These are phyloP conservation scores for Apantesis nais DNA, from an alignment of 2,888 invertebrate genomes.

Conservation along the genomic window DNA sequence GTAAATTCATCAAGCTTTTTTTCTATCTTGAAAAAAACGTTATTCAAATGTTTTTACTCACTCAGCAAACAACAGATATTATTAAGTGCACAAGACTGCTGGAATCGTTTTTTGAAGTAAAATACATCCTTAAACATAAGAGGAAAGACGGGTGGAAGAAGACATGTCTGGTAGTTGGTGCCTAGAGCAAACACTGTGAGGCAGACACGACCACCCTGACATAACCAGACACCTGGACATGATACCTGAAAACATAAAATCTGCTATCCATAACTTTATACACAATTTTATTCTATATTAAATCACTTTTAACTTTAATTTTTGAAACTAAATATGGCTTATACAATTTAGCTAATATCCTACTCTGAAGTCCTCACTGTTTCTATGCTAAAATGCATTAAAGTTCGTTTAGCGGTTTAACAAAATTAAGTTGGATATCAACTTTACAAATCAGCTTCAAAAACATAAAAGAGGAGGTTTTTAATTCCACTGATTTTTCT, in stretches of 20 bases:
- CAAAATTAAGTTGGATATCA: too few relatives aligned
- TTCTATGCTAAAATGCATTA: too few relatives aligned
- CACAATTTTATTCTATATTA: too few relatives aligned
- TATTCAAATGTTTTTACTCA: constrained; percentile 52
- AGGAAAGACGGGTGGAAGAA: constrained; percentile 89
- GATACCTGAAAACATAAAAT: constrained; percentile 84
- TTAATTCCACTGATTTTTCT: too few relatives aligned
- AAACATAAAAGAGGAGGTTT: too few relatives aligned
- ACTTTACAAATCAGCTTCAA: too few relatives aligned
- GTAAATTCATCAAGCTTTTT: too few relatives aligned
- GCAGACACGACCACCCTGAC: constrained; percentile 91
- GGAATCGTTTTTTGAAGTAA: constrained; percentile 84
- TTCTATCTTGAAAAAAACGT: too few relatives aligned
- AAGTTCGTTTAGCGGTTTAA: too few relatives aligned
- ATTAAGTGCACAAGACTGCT: constrained; percentile 72
- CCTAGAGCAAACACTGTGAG: constrained; percentile 89
- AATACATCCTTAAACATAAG: constrained; percentile 90
- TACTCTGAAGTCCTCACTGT: too few relatives aligned
- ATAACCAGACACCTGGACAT: constrained; percentile 95
- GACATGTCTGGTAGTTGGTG: constrained; percentile 88
- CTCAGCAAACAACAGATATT: constrained; percentile 79
- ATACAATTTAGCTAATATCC: too few relatives aligned
- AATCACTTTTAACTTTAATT: background rate
- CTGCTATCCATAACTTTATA: background rate
- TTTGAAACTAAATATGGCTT: too few relatives aligned